Conservation (phyloP, 1,140 invertebrate species). For the Sminthurides bifidus region DNA sequence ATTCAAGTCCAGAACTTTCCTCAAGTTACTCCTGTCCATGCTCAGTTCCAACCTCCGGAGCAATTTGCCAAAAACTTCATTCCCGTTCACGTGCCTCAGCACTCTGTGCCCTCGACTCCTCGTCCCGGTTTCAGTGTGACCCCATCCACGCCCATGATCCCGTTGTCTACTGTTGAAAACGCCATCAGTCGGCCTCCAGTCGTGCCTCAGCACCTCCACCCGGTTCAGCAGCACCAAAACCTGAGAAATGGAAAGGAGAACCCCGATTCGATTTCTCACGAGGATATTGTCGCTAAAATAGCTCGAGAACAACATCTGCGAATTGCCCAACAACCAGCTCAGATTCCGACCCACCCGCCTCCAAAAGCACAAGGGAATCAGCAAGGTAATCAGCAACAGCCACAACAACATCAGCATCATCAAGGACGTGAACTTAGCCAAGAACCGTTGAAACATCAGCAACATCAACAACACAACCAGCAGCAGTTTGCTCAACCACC, state of each 20-base stretch:
- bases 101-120: no score
- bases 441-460: not conserved
- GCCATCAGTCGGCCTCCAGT: constrained; percentile 5
- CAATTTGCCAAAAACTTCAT: no score
- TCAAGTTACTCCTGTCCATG: not conserved
- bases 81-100: no score
- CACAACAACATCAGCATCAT: not conserved
- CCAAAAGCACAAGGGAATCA: no score
- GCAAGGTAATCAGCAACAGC: not conserved
- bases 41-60: no score
- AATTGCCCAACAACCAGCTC: constrained; percentile 1
- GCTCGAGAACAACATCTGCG: constrained; percentile 2
- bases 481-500: not conserved
- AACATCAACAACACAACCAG: not conserved
- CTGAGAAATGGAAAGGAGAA: not conserved
- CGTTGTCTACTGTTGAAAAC: constrained; percentile 5
- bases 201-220: not conserved
- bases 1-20: not conserved
- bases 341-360: not conserved
- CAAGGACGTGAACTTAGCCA: constrained; percentile 1
- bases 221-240: no score
- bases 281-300: constrained; percentile 4
- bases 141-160: constrained; percentile 7
- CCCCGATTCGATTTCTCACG: not conserved
- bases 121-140: not conserved